Evolutionary conservation across 2,113 vertebrate species (phyloP), one percentile per base, ranked within the genome.

Genomic region (Dasyurus viverrinus): DNA sequence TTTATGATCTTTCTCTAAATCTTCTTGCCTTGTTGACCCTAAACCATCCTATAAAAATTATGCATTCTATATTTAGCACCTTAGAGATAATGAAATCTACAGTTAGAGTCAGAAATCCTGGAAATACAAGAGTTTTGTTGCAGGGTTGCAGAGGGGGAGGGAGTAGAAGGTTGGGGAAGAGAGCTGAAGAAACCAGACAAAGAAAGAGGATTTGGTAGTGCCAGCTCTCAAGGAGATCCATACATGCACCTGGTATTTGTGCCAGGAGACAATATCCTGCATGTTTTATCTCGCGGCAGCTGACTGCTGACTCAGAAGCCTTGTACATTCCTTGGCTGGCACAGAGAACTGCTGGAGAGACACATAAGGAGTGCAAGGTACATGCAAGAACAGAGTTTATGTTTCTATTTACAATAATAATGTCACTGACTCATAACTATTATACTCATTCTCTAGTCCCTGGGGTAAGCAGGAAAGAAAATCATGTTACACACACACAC

Each of bases 281-380:
- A 25, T 96, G 98, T 94, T 98, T 97, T 97, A 96, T 97, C 98
- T 97, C 30, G 0, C 68, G 91, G 97, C 97, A 97, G 98, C 97
- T 97, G 97, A 97, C 95, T 96, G 98, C 98, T 98, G 98, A 98
- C 98, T 98, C 98, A 98, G 97, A 97, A 90, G 90, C 90, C 96
- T 68, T 94, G 54, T 19, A 93, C 96, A 97, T 97, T 97, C 98
- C 95, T 98, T 97, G 97, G 96, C 97, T 93, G 30, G 54, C 42
- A 90, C 91, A 95, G 53, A 54, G n/a, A 10, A 2, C 57, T 0
- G 11, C 2, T 54, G 93, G 95, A 57, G 92, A 95, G 93, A 60
- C 93, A 93, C 92, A 96, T 96, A 97, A 97, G 93, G 97, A 95
- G 93, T 2, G 0, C 92, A 94, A 95, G 97, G 95, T 0, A 23